Conservation (phyloP, 2,113 vertebrate genomes). For the Macrotus californicus region DNA sequence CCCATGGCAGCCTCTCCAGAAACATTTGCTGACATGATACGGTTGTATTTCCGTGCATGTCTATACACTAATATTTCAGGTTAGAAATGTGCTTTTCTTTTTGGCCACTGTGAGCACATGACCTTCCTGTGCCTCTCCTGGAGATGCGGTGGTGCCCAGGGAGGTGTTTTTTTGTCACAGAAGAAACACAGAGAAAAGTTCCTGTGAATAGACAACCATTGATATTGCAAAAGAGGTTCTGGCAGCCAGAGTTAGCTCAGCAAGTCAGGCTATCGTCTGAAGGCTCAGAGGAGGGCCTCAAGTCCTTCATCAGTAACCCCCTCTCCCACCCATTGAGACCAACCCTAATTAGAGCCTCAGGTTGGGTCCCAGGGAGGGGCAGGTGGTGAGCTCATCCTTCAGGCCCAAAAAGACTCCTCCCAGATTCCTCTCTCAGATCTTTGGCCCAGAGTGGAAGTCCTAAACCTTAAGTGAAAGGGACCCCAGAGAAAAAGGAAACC, state of each 20-base stretch:
- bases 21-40: too few species aligned
- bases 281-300: accelerated
- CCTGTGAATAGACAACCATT: too few species aligned
- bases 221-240: background rate
- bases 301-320: accelerated
- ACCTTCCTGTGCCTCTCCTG: accelerated
- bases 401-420: background rate
- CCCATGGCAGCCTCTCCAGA: background rate
- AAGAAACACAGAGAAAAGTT: background rate
- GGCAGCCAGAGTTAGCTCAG: too few species aligned
- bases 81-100: too few species aligned
- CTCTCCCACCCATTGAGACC: accelerated
- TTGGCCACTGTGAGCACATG: background rate
- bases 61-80: background rate
- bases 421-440: too few species aligned
- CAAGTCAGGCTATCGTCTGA: background rate
- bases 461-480: background rate
- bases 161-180: background rate
- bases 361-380: too few species aligned
- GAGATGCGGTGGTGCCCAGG: accelerated
- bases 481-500: background rate
- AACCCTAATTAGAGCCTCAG: background rate
- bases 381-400: background rate
- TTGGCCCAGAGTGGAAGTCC: too few species aligned
- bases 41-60: accelerated